phyloP scores from a whole-genome alignment of 2,113 vertebrate genomes.

The Psilopogon haemacephalus region DNA sequence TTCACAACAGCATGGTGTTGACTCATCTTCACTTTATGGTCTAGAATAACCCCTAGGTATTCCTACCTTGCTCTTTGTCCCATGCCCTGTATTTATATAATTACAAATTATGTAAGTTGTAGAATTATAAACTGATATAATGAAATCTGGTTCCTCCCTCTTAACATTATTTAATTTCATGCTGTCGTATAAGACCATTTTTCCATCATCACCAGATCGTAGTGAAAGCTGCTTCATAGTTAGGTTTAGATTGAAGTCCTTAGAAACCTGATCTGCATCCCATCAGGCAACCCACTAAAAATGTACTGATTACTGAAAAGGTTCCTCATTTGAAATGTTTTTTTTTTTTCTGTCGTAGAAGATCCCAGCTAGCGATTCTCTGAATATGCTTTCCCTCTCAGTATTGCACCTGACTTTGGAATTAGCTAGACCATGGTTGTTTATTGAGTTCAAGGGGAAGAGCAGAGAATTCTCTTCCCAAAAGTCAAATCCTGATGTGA shows the following conservation, averaged over 20 bases:
- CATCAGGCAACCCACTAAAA: background rate
- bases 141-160: background rate
- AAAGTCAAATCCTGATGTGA: background rate
- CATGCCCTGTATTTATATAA: background rate
- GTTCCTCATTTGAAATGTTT: background rate
- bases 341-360: background rate
- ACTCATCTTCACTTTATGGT: background rate
- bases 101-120: background rate
- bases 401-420: background rate
- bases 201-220: background rate
- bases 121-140: background rate
- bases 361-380: background rate
- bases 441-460: background rate
- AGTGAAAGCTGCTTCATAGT: background rate
- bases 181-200: background rate
- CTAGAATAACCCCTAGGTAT: conserved; percentile 2
- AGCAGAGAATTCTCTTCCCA: background rate
- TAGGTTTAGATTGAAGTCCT: background rate
- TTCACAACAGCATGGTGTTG: background rate
- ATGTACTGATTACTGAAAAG: background rate
- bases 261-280: background rate
- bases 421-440: background rate
- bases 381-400: background rate
- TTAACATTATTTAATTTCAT: background rate
- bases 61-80: background rate